Evolutionary conservation across 2,113 vertebrate species (phyloP), one percentile per base, ranked within the genome.

Genomic region (Tetrao urogallus): DNA sequence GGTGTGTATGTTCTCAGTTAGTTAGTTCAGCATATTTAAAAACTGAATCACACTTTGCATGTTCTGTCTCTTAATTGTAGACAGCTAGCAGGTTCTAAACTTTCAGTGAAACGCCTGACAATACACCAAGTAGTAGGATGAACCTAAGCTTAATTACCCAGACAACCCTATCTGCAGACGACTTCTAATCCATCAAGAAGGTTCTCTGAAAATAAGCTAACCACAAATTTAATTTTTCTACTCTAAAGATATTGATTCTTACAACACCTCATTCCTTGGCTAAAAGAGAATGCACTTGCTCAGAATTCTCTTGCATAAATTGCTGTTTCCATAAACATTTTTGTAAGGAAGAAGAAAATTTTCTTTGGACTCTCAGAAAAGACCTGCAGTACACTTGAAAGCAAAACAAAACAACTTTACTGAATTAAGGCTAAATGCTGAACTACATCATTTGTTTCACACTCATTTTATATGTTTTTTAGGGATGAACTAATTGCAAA

Each of bases 111-210:
- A n/a, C 54, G 91, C 40, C 78, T 95, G 82, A 82, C 58, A 94
- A 92, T 27, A 20, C 82, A 87, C 58, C 52, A 84, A 64, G 57
- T 89, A 90, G 89, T 56, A 89, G 87, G 61, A 93, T 91, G 15
- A 91, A 72, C 87, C 77, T 91, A 91, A 94, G 84, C 61, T 66
- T 84, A 93, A 87, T 82, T 89, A 75, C 50, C 65, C 52, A 75
- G 81, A 87, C 89, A 92, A 94, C 83, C 57, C 70, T 67, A 89
- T 73, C 66, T 91, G 54, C 65, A 94, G 66, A 94, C 81, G 85
- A 87, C 43, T 40, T 75, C 27, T 82, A 94, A 95, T 92, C 40
- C 74, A 82, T 27, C 89, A 91, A 94, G 89, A 87, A 79, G 74
- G 66, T 93, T 89, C 21, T 0, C 40, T 80, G 74, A 90, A 95